These are phyloP conservation scores for Neogobius melanostomus DNA, from an alignment of 2,113 vertebrate species.

Conservation along the genomic window DNA sequence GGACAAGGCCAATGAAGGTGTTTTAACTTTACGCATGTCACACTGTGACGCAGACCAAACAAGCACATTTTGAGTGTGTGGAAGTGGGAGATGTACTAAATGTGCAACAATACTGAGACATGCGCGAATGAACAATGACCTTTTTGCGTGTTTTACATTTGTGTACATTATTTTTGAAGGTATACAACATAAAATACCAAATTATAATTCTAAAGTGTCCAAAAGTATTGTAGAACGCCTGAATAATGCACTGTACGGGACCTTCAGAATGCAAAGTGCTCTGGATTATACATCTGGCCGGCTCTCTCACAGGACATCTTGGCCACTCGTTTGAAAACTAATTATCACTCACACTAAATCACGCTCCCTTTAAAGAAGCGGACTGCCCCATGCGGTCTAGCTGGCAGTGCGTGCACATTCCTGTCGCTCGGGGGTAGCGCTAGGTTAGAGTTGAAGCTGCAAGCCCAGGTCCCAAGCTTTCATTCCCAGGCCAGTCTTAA, in stretches of 20 bases:
- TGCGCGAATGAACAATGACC: too few species aligned
- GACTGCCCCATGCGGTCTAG: constrained; percentile 36
- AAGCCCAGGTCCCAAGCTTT: constrained; percentile 35
- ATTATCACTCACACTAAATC: constrained; percentile 9
- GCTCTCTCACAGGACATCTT: background rate
- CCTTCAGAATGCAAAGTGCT: background rate
- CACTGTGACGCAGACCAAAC: too few species aligned
- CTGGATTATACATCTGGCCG: background rate
- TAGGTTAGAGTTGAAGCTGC: constrained; percentile 49
- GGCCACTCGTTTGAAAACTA: background rate
- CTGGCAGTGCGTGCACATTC: constrained; percentile 61
- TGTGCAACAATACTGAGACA: too few species aligned
- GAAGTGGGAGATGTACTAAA: too few species aligned
- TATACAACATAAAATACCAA: too few species aligned
- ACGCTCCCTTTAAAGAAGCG: constrained; percentile 52
- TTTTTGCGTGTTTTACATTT: too few species aligned
- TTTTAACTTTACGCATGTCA: too few species aligned
- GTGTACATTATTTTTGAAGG: background rate
- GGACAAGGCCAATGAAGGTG: too few species aligned
- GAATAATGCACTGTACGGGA: too few species aligned
- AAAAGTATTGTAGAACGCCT: background rate
- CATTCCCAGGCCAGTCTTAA: constrained; percentile 67
- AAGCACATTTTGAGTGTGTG: too few species aligned
- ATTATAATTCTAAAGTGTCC: background rate
- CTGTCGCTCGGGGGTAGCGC: constrained; percentile 37